Base-by-base conservation (phyloP, 2,888 invertebrate species). In the Caenorhabditis angaria region DNA sequence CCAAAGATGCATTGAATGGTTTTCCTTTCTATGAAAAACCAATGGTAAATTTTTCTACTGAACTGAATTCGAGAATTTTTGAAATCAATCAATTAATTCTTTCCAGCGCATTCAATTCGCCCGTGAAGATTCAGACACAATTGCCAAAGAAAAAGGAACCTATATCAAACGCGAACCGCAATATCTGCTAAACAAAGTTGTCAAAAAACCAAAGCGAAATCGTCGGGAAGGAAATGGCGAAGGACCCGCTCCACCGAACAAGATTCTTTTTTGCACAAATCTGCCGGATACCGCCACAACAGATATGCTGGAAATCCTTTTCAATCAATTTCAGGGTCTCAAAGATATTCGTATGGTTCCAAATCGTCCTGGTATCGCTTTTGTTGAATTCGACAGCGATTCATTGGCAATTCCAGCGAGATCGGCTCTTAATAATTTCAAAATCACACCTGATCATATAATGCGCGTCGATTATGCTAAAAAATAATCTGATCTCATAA, bases 401-500 rank as follows among this genome's bases (percentile, higher is more conserved):
- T 91, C 73, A 2, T 48, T 63, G 60, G 95, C 95, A 88, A 94
- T 95, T 3, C 93, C 94, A 28, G 93, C 94, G 12, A 0, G 97
- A 97, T 0, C 96, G 88, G 95, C 97, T 0, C 91, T 99, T 25
- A 96, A 99, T 78, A 85, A 86, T 61, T 99, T 99, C 90, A 97
- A 97, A 90, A 96, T 99, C 65, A 96, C 97, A 27, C 97, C 97
- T 0, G 94, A 94, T 0, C 94, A 97, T 90, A 94, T 97, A 14
- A 99, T 99, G 96, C 96, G 96, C 89, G 97, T 99, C 87, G 94
- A 97, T 54, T 99, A 97, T 89, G 99, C 97, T 60, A 99, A 99
- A 90, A 97, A 97, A 91, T 97, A 93, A 55, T 63, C 41, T 63
- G 41, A 41, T 41, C 41, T 41, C 41, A 12, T 41, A 50, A 32